Evolutionary conservation across 2,113 vertebrate species (phyloP), one percentile per base, ranked within the genome.

Genomic region (Coryphaenoides rupestris): DNA sequence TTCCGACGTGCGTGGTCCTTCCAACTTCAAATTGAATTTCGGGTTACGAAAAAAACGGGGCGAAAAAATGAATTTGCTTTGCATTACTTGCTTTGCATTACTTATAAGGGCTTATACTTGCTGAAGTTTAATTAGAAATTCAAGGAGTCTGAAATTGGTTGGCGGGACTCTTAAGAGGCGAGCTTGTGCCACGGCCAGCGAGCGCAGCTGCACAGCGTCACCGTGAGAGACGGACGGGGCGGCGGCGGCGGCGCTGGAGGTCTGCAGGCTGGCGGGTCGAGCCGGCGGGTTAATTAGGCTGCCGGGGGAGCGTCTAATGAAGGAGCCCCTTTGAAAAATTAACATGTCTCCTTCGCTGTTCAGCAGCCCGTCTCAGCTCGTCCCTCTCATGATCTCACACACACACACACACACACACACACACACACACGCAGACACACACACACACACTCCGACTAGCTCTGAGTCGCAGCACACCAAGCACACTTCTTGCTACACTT

Each of bases 331-430:
- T 45, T 50, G 47, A 50, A 17, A 50, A 50, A 50, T 50, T 14
- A n/a, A 40, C 33, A 3, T n/a, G 47, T 50, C 47, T 50, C 47
- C 47, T 50, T 16, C 15, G n/a, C 47, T 50, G 47, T 17, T 50
- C 6, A 50, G 47, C 47, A n/a, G 47, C 47, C 47, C n/a, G 15
- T 50, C 47, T 50, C n/a, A 60, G 46, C 52, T 66, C 50, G 7
- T 14, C 55, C 47, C n/a, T 21, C 15, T 15, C 33, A 26, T 40
- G 33, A 40, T 0, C 19, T 3, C 53, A 10, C 53, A 53, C 50
- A 3, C 50, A 19, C 50, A 54, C 5, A 54, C 53, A 50, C 49
- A 50, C 49, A 17, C 49, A 50, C 49, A 50, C 49, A 50, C 49
- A 50, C 49, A 17, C 49, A 50, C 49, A 50, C 49, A 50, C 49